phyloP scores from a whole-genome alignment of 2,113 vertebrate genomes.

The Chamaea fasciata region DNA sequence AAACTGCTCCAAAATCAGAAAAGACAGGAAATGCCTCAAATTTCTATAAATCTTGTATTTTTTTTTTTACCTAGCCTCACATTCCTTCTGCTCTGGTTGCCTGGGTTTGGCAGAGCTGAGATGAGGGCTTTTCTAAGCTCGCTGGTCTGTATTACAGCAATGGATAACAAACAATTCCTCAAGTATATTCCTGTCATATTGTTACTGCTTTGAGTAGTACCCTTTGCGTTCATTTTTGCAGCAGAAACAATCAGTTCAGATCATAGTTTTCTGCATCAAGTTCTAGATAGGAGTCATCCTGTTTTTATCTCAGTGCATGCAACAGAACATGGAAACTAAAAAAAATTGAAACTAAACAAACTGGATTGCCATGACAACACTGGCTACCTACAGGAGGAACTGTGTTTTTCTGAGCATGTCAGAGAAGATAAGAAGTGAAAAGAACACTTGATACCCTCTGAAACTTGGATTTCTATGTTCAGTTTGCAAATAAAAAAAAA shows the following conservation, averaged over 20 bases:
- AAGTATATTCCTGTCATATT: background rate
- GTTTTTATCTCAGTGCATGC: background rate
- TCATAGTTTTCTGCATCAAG: background rate
- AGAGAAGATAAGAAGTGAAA: background rate
- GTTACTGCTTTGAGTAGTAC: background rate
- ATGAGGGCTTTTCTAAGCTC: background rate
- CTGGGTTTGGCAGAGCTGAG: background rate
- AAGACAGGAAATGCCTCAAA: background rate
- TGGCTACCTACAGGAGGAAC: background rate
- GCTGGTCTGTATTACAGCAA: background rate
- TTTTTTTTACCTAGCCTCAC: background rate
- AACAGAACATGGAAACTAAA: background rate
- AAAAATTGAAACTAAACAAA: background rate
- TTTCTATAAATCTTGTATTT: background rate
- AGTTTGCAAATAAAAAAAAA: background rate
- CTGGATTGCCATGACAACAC: slow-evolving; percentile 38
- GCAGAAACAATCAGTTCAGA: background rate
- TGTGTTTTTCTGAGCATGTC: background rate
- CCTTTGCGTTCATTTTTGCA: background rate
- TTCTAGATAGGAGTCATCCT: background rate
- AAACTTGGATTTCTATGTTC: background rate
- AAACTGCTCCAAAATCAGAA: background rate
- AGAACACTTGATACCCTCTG: background rate
- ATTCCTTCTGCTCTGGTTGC: background rate
- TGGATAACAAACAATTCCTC: background rate